Percentiles rank a stretch among this genome's conserved stretches.
Conservation (phyloP, 2,113 vertebrate species). For the Cynoglossus semilaevis region DNA sequence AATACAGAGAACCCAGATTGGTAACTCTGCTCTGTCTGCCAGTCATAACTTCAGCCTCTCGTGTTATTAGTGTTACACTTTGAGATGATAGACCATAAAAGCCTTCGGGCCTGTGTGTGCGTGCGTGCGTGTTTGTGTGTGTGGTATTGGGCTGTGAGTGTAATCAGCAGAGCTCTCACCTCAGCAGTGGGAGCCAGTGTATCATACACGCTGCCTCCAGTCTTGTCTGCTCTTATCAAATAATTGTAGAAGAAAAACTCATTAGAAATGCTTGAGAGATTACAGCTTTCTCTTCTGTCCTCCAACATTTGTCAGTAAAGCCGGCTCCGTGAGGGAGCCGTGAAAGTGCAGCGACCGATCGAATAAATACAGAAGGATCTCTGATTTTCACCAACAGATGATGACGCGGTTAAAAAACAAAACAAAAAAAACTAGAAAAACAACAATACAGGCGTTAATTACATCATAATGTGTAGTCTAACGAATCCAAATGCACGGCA, state of each 20-base stretch:
- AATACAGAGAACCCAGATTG: constrained; percentile 38
- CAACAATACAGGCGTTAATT: constrained; percentile 8
- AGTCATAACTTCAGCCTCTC: constrained; percentile 61
- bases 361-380: constrained; percentile 48
- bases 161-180: constrained; percentile 67
- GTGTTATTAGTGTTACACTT: constrained; percentile 63
- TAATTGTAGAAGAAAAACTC: constrained; percentile 83
- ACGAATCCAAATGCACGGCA: not conserved
- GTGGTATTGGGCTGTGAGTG: constrained; percentile 47
- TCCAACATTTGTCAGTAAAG: constrained; percentile 75
- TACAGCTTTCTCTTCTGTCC: constrained; percentile 72
- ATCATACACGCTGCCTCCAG: constrained; percentile 76
- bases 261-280: constrained; percentile 85
- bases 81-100: constrained; percentile 58
- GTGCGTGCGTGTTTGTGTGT: constrained; percentile 18
- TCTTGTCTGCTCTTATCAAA: constrained; percentile 82
- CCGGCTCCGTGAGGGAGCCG: constrained; percentile 58
- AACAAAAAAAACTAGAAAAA: constrained; percentile 1
- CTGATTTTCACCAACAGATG: constrained; percentile 46
- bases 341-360: constrained; percentile 68
- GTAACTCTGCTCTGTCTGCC: constrained; percentile 55
- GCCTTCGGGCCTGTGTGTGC: constrained; percentile 32
- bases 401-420: constrained; percentile 13
- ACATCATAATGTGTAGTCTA: not conserved
- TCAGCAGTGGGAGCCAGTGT: constrained; percentile 67